phyloP scores from a whole-genome alignment of 2,113 vertebrate species.

The Kryptolebias marmoratus region DNA sequence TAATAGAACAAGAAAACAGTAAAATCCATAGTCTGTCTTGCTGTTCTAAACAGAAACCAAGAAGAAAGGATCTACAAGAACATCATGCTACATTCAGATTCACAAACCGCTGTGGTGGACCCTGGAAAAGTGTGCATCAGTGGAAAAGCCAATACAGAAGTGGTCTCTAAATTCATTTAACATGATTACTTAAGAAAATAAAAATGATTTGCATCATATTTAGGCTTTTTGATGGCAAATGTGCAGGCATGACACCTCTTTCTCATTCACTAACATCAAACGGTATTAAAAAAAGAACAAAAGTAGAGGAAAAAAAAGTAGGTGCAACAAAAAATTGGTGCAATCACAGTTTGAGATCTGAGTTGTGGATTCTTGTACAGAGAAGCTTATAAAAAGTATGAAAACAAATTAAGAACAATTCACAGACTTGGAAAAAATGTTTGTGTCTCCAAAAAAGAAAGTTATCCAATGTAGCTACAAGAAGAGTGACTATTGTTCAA shows the following conservation, averaged over 20 bases:
- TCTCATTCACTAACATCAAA: slow-evolving; percentile 2
- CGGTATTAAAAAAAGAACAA: background rate
- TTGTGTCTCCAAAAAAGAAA: slow-evolving; percentile 39
- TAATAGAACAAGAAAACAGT: slow-evolving; percentile 32
- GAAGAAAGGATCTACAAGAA: slow-evolving; percentile 37
- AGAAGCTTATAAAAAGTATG: slow-evolving; percentile 52
- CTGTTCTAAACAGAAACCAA: slow-evolving; percentile 47
- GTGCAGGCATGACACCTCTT: background rate
- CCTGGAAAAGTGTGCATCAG: slow-evolving; percentile 5
- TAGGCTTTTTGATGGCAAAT: slow-evolving; percentile 18
- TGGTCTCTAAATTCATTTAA: background rate
- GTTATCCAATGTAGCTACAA: slow-evolving; percentile 63
- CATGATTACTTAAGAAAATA: background rate
- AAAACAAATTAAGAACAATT: slow-evolving; percentile 56
- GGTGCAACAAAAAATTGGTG: slow-evolving; percentile 46
- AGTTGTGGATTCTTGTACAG: slow-evolving; percentile 24
- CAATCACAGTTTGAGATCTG: slow-evolving; percentile 64
- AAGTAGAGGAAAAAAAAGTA: slow-evolving; percentile 17
- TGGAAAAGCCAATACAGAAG: slow-evolving; percentile 11
- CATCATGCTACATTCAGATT: slow-evolving; percentile 69
- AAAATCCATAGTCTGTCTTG: slow-evolving; percentile 38
- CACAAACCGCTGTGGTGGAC: slow-evolving; percentile 42
- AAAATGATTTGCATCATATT: slow-evolving; percentile 6
- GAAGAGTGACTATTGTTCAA: slow-evolving; percentile 49
- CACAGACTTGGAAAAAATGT: slow-evolving; percentile 41